Evolutionary conservation across 2,888 invertebrate genomes (phyloP).

Genomic region (Epinotia nisella): DNA sequence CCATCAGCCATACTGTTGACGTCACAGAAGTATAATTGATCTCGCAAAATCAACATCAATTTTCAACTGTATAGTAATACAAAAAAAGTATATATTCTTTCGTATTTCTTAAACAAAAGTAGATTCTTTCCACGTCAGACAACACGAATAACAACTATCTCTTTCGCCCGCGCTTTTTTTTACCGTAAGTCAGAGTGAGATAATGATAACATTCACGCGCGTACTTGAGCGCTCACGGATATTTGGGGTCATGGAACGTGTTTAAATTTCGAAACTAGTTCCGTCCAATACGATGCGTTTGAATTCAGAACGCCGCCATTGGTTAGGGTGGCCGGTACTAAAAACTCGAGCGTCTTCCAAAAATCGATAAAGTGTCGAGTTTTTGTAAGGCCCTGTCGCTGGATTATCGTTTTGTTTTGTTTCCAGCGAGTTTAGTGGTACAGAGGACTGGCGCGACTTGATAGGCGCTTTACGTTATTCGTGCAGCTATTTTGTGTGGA

Average conservation of each 20-base stretch:
- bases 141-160: slow-evolving; percentile 55
- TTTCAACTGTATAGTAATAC: slow-evolving; percentile 20
- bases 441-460: slow-evolving; percentile 59
- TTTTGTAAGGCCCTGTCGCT: slow-evolving; percentile 51
- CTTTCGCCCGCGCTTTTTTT: slow-evolving; percentile 57
- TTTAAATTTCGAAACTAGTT: slow-evolving; percentile 82
- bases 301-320: slow-evolving; percentile 70
- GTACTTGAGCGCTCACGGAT: slow-evolving; percentile 60
- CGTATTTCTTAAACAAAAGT: slow-evolving; percentile 52
- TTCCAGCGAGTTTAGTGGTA: slow-evolving; percentile 64
- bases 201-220: slow-evolving; percentile 56
- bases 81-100: slow-evolving; percentile 39
- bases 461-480: slow-evolving; percentile 75
- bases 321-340: slow-evolving; percentile 72
- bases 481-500: slow-evolving; percentile 77
- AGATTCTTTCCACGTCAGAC: slow-evolving; percentile 49
- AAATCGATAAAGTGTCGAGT: slow-evolving; percentile 69
- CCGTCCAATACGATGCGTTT: slow-evolving; percentile 78
- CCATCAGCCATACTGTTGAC: slow-evolving; percentile 43
- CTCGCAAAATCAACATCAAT: slow-evolving; percentile 8
- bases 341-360: slow-evolving; percentile 49
- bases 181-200: slow-evolving; percentile 64
- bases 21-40: slow-evolving; percentile 36
- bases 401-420: slow-evolving; percentile 53
- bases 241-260: slow-evolving; percentile 82